phyloP scores from a whole-genome alignment of 2,113 vertebrate species.

The Romanogobio albipinnatus region DNA sequence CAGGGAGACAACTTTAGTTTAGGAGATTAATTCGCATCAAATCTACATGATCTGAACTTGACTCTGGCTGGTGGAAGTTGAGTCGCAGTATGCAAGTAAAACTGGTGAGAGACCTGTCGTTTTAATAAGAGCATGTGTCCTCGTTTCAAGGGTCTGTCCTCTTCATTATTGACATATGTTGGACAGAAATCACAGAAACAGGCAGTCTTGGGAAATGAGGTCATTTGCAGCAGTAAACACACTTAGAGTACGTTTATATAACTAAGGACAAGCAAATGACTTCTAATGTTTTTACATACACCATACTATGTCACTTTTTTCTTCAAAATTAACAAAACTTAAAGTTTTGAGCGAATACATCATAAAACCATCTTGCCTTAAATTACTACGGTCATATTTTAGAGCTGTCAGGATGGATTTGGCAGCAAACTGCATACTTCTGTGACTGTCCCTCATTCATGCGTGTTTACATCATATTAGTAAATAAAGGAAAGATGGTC shows the following conservation, averaged over 20 bases:
- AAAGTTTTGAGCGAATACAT: too few relatives aligned
- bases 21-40: background rate
- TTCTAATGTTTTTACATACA: background rate
- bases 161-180: slow-evolving; percentile 44
- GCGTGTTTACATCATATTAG: too few relatives aligned
- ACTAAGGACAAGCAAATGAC: background rate
- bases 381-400: too few relatives aligned
- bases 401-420: too few relatives aligned
- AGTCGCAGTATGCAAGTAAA: background rate
- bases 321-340: too few relatives aligned
- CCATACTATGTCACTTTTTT: too few relatives aligned
- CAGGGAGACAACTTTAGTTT: slow-evolving; percentile 49
- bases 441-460: too few relatives aligned
- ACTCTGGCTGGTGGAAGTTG: background rate
- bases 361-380: too few relatives aligned
- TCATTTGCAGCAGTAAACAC: slow-evolving; percentile 22
- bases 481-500: too few relatives aligned
- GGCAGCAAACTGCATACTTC: too few relatives aligned
- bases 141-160: slow-evolving; percentile 15
- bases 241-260: background rate
- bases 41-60: background rate
- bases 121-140: slow-evolving; percentile 47
- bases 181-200: slow-evolving; percentile 20
- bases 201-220: slow-evolving; percentile 21
- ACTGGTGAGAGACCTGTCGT: background rate